phyloP scores from a whole-genome alignment of 2,113 vertebrate genomes.

The Alexandromys fortis region DNA sequence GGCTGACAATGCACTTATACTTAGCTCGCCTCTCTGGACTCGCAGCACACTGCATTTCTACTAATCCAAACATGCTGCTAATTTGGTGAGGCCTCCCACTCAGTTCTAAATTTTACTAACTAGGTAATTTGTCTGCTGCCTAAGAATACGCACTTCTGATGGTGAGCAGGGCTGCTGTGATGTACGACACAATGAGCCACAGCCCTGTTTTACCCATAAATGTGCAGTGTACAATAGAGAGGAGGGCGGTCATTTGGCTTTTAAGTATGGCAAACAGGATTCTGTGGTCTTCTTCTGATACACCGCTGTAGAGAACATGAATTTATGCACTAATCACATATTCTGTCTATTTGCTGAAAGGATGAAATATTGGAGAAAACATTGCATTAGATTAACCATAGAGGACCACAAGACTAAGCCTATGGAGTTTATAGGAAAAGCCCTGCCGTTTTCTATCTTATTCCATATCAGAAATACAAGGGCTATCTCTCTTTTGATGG shows the following conservation, averaged over 20 bases:
- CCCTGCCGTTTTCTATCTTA: not conserved
- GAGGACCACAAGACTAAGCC: not conserved
- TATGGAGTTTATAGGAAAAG: not conserved
- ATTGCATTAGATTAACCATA: not conserved
- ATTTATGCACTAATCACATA: not conserved
- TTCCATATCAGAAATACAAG: not conserved
- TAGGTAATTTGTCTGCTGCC: constrained; percentile 27
- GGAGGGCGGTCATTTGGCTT: not conserved
- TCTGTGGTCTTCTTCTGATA: not conserved
- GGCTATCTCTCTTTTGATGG: not conserved
- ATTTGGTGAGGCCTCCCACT: constrained; percentile 11
- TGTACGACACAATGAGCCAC: not conserved
- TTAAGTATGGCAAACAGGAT: not conserved
- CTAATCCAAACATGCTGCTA: constrained; percentile 28
- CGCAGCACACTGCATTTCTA: not conserved
- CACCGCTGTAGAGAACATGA: not conserved
- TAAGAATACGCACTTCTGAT: constrained; percentile 40
- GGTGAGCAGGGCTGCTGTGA: not conserved
- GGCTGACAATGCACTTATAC: constrained; percentile 19
- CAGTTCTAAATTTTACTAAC: constrained; percentile 24
- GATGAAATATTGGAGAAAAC: not conserved
- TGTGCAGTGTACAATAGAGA: too few relatives aligned
- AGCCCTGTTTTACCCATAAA: not conserved
- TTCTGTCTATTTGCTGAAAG: not conserved
- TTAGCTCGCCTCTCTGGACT: not conserved